Evolutionary conservation across 2,113 vertebrate genomes (phyloP).

Genomic region (Ginglymostoma cirratum): DNA sequence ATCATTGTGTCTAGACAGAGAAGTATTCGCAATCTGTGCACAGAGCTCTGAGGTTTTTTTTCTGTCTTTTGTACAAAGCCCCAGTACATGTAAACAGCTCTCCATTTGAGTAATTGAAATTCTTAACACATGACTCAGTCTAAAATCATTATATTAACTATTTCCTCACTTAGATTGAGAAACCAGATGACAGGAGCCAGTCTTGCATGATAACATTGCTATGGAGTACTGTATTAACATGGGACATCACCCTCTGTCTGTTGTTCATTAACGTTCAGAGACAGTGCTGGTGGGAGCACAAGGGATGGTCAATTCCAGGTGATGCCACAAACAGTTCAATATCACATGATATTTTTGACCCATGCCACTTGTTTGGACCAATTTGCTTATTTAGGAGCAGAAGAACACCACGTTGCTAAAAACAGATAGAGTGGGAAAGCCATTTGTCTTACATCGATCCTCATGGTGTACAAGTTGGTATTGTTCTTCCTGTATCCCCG

Average conservation of each 20-base stretch:
- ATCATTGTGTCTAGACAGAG: conserved; percentile 34
- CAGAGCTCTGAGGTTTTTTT: neutral
- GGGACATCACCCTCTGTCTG: neutral
- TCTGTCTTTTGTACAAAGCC: neutral
- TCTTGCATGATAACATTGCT: neutral
- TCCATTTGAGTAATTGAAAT: conserved; percentile 19
- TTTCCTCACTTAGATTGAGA: neutral
- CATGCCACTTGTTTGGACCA: neutral
- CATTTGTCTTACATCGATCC: too few relatives aligned
- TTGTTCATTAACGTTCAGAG: neutral
- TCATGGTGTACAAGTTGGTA: too few relatives aligned
- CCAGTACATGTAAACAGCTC: conserved; percentile 1
- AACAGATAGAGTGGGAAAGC: too few relatives aligned
- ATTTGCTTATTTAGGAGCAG: neutral
- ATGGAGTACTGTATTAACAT: neutral
- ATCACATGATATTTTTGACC: neutral
- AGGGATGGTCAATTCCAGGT: neutral
- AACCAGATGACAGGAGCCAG: neutral
- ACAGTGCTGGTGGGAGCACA: neutral
- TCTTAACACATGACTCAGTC: conserved; percentile 22
- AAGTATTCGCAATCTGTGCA: conserved; percentile 1
- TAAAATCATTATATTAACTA: neutral
- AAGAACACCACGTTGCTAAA: neutral
- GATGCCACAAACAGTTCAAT: neutral
- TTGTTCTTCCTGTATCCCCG: too few relatives aligned